Evolutionary conservation across 2,888 invertebrate species (phyloP).

Genomic region (Lasioglossum calceatum): DNA sequence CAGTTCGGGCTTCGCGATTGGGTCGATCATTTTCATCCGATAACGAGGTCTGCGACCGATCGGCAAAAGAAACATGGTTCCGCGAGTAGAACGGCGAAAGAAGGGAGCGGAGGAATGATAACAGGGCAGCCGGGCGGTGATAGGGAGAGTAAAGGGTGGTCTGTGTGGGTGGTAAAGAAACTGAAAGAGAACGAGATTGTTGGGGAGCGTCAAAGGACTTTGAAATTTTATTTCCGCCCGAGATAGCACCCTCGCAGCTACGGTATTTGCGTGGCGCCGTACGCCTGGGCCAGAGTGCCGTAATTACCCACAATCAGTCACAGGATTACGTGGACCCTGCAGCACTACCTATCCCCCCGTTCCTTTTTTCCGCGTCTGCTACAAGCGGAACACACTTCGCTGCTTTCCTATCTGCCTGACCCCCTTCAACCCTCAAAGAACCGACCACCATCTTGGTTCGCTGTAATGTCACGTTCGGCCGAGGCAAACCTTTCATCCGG

Average conservation of each 20-base stretch:
- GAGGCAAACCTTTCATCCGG: neutral
- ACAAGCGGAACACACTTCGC: slow-evolving; percentile 50
- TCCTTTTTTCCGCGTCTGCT: slow-evolving; percentile 49
- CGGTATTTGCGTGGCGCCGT: slow-evolving; percentile 64
- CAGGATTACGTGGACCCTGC: slow-evolving; percentile 67
- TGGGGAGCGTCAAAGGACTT: slow-evolving; percentile 63
- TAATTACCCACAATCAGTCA: slow-evolving; percentile 73
- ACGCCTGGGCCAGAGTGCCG: slow-evolving; percentile 54
- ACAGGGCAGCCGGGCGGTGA: slow-evolving; percentile 44
- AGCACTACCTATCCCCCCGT: slow-evolving; percentile 43
- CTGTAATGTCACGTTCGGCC: neutral
- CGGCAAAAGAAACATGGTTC: slow-evolving; percentile 22
- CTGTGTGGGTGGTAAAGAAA: slow-evolving; percentile 36
- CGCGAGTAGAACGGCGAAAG: neutral
- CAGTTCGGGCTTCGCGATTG: neutral
- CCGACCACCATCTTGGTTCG: neutral
- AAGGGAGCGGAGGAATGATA: slow-evolving; percentile 48
- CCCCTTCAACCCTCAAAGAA: neutral
- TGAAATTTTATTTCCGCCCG: slow-evolving; percentile 69
- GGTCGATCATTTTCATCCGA: slow-evolving; percentile 30
- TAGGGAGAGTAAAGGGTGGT: neutral
- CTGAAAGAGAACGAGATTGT: slow-evolving; percentile 55
- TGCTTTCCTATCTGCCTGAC: neutral
- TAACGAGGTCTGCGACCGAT: neutral
- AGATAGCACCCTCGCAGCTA: slow-evolving; percentile 62